phyloP scores from a whole-genome alignment of 2,888 invertebrate genomes.

The Philereme transversata region DNA sequence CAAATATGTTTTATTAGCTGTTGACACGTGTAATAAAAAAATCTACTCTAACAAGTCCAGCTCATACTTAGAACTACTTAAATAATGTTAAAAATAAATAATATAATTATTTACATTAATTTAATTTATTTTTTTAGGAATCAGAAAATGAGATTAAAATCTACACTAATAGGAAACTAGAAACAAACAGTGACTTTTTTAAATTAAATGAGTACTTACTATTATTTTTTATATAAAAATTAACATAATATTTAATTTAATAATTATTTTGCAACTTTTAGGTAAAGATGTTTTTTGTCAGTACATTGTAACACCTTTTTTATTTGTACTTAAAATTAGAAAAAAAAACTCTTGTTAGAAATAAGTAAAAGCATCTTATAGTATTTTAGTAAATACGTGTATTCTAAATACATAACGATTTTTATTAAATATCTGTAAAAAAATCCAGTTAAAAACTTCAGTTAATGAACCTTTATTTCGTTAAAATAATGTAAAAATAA shows the following conservation, averaged over 20 bases:
- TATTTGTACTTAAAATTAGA: not conserved
- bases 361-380: conserved; percentile 1
- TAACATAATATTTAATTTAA: not conserved
- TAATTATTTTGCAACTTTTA: not conserved
- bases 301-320: not conserved
- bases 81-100: conserved; percentile 30
- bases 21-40: conserved; percentile 26
- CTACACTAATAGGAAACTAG: conserved; percentile 12
- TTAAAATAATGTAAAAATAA: not conserved
- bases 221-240: too few species aligned
- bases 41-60: conserved; percentile 32
- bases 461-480: not conserved
- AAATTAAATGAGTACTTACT: not conserved
- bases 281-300: not conserved
- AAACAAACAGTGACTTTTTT: conserved; percentile 9
- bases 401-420: conserved; percentile 3
- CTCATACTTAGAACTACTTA: conserved; percentile 21
- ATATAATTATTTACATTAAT: conserved; percentile 29
- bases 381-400: not conserved
- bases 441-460: not conserved
- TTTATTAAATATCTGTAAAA: not conserved
- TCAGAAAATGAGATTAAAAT: conserved; percentile 19
- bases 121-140: conserved; percentile 24
- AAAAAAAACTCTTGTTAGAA: conserved; percentile 23
- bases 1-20: conserved; percentile 1